Evolutionary conservation across 2,797 vertebrate genomes (phyloP).

Genomic region (Anniella stebbinsi): DNA sequence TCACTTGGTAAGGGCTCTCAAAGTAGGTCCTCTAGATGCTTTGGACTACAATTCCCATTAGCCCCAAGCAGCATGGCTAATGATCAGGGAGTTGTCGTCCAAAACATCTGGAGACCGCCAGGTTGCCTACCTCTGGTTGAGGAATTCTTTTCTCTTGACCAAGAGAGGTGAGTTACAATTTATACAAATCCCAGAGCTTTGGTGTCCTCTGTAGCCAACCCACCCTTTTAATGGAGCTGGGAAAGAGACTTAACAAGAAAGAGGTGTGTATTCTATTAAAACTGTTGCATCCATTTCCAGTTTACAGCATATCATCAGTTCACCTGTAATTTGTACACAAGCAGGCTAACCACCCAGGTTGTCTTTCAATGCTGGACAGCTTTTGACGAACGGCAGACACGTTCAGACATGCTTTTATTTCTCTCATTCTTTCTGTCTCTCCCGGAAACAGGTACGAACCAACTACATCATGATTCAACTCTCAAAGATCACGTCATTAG

Average conservation of each 20-base stretch:
- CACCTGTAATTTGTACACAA: conserved; percentile 19
- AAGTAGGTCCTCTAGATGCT: too few species aligned
- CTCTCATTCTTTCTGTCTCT: neutral
- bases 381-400: conserved; percentile 26
- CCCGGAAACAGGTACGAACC: conserved; percentile 23
- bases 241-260: conserved; percentile 31
- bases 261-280: conserved; percentile 41
- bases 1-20: too few species aligned
- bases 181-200: neutral
- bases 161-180: neutral
- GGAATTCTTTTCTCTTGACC: neutral
- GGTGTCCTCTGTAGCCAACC: neutral
- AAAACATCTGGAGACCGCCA: too few species aligned
- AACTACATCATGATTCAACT: conserved; percentile 27
- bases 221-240: conserved; percentile 16
- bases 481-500: neutral
- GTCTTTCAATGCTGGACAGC: conserved; percentile 30
- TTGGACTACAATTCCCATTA: too few species aligned
- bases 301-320: conserved; percentile 34
- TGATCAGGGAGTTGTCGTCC: too few species aligned
- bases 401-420: conserved; percentile 1
- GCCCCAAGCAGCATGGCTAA: too few species aligned
- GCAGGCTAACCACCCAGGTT: conserved; percentile 11
- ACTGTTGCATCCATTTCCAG: conserved; percentile 24
- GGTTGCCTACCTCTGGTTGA: neutral